Evolutionary conservation across 2,113 vertebrate genomes (phyloP).

Genomic region (Oriolus oriolus): DNA sequence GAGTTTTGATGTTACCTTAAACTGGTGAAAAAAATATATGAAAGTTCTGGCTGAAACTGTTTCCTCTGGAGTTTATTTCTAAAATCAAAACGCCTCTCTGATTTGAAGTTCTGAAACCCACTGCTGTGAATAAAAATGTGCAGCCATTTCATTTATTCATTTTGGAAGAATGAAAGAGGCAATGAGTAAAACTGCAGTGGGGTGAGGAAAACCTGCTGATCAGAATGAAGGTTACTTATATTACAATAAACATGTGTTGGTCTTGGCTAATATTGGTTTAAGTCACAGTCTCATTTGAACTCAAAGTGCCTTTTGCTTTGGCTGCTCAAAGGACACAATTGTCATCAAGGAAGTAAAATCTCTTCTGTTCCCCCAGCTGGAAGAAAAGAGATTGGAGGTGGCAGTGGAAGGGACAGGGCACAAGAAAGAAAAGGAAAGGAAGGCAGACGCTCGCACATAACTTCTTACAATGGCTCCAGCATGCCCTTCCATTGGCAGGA

Average conservation of each 20-base stretch:
- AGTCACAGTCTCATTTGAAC: constrained; percentile 58
- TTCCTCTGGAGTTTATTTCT: constrained; percentile 78
- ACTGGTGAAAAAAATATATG: constrained; percentile 47
- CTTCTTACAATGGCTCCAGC: constrained; percentile 66
- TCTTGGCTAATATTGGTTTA: constrained; percentile 61
- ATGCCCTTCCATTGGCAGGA: constrained; percentile 60
- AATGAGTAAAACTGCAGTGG: constrained; percentile 59
- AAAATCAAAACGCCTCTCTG: constrained; percentile 79
- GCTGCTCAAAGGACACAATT: constrained; percentile 61
- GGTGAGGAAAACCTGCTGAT: constrained; percentile 55
- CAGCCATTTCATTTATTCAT: constrained; percentile 71
- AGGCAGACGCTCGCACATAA: constrained; percentile 10
- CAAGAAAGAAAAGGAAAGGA: constrained; percentile 63
- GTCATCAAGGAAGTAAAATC: constrained; percentile 63
- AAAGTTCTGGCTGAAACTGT: constrained; percentile 71
- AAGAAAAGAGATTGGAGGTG: constrained; percentile 61
- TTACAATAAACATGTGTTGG: constrained; percentile 70
- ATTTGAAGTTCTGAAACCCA: constrained; percentile 76
- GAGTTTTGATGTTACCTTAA: constrained; percentile 63
- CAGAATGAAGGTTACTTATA: constrained; percentile 23
- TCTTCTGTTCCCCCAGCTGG: constrained; percentile 63
- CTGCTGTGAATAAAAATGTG: constrained; percentile 71
- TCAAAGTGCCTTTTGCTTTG: constrained; percentile 56
- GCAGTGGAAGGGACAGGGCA: constrained; percentile 66
- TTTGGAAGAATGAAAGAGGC: constrained; percentile 70